Evolutionary conservation across 2,888 invertebrate genomes (phyloP).

Genomic region (Metallyticus violacea): DNA sequence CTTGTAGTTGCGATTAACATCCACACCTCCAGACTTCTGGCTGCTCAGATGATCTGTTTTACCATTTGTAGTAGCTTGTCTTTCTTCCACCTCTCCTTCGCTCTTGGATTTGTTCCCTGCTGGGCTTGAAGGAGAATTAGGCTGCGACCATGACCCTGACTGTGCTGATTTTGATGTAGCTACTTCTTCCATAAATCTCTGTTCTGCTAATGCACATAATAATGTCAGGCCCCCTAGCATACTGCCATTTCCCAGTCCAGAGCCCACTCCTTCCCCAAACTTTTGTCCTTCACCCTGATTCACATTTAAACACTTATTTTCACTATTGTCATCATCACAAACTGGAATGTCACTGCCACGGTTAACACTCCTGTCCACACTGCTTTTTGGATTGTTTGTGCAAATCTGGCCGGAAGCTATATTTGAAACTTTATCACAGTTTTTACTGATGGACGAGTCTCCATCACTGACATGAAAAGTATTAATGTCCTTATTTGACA

Average conservation of each 20-base stretch:
- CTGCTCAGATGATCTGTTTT: background rate
- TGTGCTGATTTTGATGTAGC: constrained; percentile 39
- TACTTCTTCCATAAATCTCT: constrained; percentile 76
- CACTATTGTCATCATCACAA: background rate
- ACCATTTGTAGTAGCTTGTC: constrained; percentile 13
- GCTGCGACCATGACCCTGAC: background rate
- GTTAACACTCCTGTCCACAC: background rate
- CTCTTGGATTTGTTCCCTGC: background rate
- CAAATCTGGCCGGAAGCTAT: background rate
- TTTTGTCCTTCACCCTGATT: background rate
- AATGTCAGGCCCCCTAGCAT: constrained; percentile 56
- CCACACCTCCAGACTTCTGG: constrained; percentile 16
- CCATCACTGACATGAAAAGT: background rate
- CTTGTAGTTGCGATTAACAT: constrained; percentile 39
- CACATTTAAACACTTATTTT: background rate
- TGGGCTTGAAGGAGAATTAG: background rate
- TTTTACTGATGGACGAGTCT: background rate
- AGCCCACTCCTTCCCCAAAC: background rate
- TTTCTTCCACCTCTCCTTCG: background rate
- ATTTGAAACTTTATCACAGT: constrained; percentile 7
- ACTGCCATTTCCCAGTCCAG: background rate
- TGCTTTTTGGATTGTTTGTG: background rate
- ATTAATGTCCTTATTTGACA: background rate
- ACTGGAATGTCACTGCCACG: background rate
- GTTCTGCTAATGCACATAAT: constrained; percentile 80